Conservation (phyloP, 1,140 invertebrate species). For the Arctopsyche grandis region DNA sequence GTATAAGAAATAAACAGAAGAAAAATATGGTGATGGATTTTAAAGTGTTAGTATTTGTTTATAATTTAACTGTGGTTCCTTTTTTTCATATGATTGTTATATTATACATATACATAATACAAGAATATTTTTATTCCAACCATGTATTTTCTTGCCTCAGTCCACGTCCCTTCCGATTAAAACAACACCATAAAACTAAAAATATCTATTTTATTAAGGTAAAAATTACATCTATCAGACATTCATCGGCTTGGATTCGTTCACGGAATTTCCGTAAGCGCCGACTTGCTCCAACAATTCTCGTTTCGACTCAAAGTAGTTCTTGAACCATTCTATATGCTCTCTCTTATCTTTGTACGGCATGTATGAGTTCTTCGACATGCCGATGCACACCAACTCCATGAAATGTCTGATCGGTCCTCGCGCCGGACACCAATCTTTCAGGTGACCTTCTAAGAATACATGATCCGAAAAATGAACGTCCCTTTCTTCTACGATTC, state of each 20-base stretch:
- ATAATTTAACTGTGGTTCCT: conserved; percentile 40
- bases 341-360: conserved; percentile 87
- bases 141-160: background rate
- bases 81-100: conserved; percentile 39
- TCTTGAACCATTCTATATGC: conserved; percentile 92
- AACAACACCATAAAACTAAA: background rate
- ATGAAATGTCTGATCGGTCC: conserved; percentile 96
- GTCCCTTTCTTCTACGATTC: conserved; percentile 80
- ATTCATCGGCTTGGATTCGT: background rate
- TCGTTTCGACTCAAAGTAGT: conserved; percentile 89
- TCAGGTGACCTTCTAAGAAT: conserved; percentile 87
- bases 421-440: conserved; percentile 86
- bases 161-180: background rate
- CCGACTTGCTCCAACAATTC: conserved; percentile 75
- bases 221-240: background rate
- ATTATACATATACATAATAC: conserved; percentile 28
- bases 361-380: conserved; percentile 94
- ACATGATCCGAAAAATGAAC: conserved; percentile 92
- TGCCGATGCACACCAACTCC: conserved; percentile 93
- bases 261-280: conserved; percentile 51
- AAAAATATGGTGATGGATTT: conserved; percentile 33
- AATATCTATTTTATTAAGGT: background rate
- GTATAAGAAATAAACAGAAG: conserved; percentile 2
- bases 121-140: conserved; percentile 31
- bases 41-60: conserved; percentile 30